Base-by-base conservation (phyloP, 2,113 vertebrate species). In the Leptobrachium ailaonicum region DNA sequence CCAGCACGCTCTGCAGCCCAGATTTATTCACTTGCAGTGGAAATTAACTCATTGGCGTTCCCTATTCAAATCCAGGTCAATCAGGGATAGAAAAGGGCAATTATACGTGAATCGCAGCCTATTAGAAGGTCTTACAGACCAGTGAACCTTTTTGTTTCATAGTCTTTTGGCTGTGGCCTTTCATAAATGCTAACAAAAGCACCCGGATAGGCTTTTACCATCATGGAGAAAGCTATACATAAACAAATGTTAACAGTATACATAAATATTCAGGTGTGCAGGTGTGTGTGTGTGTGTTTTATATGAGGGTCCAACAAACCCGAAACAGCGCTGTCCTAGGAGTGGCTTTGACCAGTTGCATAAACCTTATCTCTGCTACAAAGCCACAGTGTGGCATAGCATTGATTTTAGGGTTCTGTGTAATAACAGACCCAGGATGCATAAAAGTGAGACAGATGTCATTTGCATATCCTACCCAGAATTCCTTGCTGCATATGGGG, bases 41-140 rank as follows among this genome's bases (percentile, higher is more conserved):
- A 80, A 80, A 75, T 80, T 74, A 75, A 80, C 79, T 80, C 79
- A 60, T 75, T 80, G 71, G 10, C 69, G 53, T 64, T 56, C 43
- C 63, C 66, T 41, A 74, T 80, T 80, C 40, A 80, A 74, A 74
- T 67, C 41, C 64, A 69, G 66, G 64, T 80, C 66, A 80, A 45
- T 47, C 53, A 41, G 64, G 79, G 63, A 68, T 58, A 69, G 72
- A 50, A 75, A 44, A 54, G 71, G 79, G 79, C 79, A 80, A 80
- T 66, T 79, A 68, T 60, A 41, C 47, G 50, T 75, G 72, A 69
- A 80, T 58, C 3, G 54, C 20, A 47, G 63, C n/a, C 11, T 62
- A 80, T 80, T 75, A 80, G 63, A 11, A 50, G 72, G 63, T 80
- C 78, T 67, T 41, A 56, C 50, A 43, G 64, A 13, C 71, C 53